Evolutionary conservation across 1,140 invertebrate genomes (phyloP), one percentile per base, ranked within the genome.

Genomic region (Hestina assimilis): DNA sequence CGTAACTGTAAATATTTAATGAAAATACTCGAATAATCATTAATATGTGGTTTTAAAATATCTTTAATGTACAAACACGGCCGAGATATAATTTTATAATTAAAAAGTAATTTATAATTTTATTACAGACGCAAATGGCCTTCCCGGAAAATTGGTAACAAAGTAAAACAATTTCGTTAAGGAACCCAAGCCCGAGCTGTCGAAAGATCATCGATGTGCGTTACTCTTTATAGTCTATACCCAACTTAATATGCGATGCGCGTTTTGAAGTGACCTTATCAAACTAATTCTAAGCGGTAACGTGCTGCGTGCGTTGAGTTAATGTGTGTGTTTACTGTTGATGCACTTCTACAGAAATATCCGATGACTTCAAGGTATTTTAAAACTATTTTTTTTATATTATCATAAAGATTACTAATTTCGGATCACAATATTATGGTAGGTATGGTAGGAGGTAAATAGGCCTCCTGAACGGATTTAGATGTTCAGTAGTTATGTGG

Each of bases 221-320:
- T 28, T 28, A 45, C 0, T 15, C 19, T 1, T 3, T 15, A 4
- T 14, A 15, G 8, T 6, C 2, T 15, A 17, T 4, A 5, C 23
- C n/a, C n/a, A n/a, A 31, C 26, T 46, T 46, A n/a, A 7, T 31
- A 46, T 46, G 43, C 9, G 5, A n/a, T 11, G 24, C 28, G 43
- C 21, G 28, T 24, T 24, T 9, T 11, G 19, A 24, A 14, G 23
- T 29, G 43, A 46, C 43, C 43, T 31, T 46, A 46, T 46, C 26
- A 29, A 29, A 46, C 2, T 15, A 24, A 46, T 46, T 21, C 33
- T n/a, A 38, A 38, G 33, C 31, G 31, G 12, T 14, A n/a, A 0
- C 15, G 12, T 8, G 33, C 33, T 8, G 33, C 33, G 33, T 38
- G 33, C 33, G 7, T 17, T 17, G 33, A 5, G 17, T 38, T 38